Evolutionary conservation across 2,888 invertebrate genomes (phyloP), one percentile per base, ranked within the genome.

Genomic region (Polia nebulosa): DNA sequence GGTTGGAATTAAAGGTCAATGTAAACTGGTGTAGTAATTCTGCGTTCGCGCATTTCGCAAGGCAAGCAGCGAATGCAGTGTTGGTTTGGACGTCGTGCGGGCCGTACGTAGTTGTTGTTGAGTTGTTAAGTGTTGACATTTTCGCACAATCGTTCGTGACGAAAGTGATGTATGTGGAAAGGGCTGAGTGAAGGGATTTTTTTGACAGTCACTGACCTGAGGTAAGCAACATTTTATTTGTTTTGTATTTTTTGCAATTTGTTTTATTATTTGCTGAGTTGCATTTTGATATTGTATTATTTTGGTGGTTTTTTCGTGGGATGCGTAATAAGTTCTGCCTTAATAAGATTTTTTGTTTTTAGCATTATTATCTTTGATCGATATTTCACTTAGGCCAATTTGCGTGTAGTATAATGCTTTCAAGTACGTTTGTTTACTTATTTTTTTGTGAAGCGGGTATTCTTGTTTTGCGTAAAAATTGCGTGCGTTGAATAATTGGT

Each of bases 41-140:
- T 87, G 83, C 89, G 86, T 67, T 20, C 58, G 86, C 86, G 88
- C 88, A 87, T 81, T 84, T 83, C 82, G 84, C 81, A 80, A 80
- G 78, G 85, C 84, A 82, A 85, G 76, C 61, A 71, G 63, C 3
- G 49, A 80, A 71, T 79, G 83, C 83, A 87, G 85, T 88, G 84
- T 82, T 85, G 80, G 70, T 72, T 74, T 53, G 80, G 74, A 66
- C 73, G 76, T 72, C 81, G 83, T 58, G 65, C 78, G 67, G 67
- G 74, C 70, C 51, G 74, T 79, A 87, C 89, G 88, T 77, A 63
- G 32, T 36, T 64, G 74, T 62, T 49, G 17, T 61, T 47, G 15
- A 17, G 47, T 32, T 39, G 36, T 39, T n/a, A n/a, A 20, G 70
- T 78, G 66, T 72, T 76, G 78, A 71, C 53, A 39, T 53, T 62